phyloP scores from a whole-genome alignment of 2,797 vertebrate genomes.

The Trichosurus vulpecula region DNA sequence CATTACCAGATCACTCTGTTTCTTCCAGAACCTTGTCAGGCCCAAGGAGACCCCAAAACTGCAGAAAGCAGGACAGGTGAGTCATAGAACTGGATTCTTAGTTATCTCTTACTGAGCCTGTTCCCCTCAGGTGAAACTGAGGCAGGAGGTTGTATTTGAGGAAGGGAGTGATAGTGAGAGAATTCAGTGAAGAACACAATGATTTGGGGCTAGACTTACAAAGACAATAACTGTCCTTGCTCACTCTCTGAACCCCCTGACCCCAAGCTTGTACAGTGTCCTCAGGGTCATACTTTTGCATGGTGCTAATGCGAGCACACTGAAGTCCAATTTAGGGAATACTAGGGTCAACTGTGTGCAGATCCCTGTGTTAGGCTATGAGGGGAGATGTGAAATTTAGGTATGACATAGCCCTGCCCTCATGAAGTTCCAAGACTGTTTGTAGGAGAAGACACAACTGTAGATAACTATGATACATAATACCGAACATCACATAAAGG shows the following conservation, averaged over 20 bases:
- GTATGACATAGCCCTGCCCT: neutral
- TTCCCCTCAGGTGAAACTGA: neutral
- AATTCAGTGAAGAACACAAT: neutral
- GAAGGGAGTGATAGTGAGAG: neutral
- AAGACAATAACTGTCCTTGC: neutral
- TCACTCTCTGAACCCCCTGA: neutral
- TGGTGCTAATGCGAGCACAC: neutral
- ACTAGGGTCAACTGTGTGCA: neutral
- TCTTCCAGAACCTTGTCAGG: neutral
- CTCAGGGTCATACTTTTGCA: neutral
- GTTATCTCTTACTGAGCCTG: neutral
- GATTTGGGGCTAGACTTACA: neutral
- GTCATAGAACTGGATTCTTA: neutral
- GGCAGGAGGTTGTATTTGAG: neutral
- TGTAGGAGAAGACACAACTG: neutral
- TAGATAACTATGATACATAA: neutral
- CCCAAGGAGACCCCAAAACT: accelerated
- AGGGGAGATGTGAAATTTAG: neutral
- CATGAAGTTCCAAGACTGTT: neutral
- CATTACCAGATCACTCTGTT: accelerated
- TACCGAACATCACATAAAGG: neutral
- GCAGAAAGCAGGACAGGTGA: conserved; percentile 7
- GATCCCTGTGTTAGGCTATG: neutral
- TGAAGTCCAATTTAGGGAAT: neutral
- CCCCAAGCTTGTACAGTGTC: neutral